These are phyloP conservation scores for Drosophila arawakana DNA, from an alignment of 1,140 invertebrate genomes.

Conservation along the genomic window DNA sequence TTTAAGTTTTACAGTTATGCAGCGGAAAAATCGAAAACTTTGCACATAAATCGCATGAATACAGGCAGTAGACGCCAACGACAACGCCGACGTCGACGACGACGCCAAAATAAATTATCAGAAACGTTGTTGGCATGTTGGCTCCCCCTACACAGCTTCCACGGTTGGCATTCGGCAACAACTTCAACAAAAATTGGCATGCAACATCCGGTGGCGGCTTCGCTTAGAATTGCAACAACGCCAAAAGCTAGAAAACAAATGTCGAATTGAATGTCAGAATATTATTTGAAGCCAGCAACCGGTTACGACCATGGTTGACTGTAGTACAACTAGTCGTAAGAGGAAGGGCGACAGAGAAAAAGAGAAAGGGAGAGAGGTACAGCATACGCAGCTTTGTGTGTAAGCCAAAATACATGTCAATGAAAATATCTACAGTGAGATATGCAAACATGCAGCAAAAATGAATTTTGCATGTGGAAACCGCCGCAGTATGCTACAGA, in stretches of 20 bases:
- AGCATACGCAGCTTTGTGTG: constrained; percentile 48
- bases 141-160: background rate
- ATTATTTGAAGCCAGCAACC: constrained; percentile 58
- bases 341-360: background rate
- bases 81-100: constrained; percentile 63
- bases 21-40: constrained; percentile 54
- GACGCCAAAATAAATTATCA: constrained; percentile 79
- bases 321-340: background rate
- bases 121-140: constrained; percentile 47
- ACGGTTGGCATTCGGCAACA: constrained; percentile 28
- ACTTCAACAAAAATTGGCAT: constrained; percentile 73
- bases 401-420: constrained; percentile 77
- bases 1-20: constrained; percentile 46
- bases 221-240: constrained; percentile 77
- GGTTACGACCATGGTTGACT: constrained; percentile 6
- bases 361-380: background rate
- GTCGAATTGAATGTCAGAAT: constrained; percentile 80
- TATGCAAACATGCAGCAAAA: constrained; percentile 76
- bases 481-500: background rate
- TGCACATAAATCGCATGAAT: constrained; percentile 78
- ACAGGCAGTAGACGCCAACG: constrained; percentile 59
- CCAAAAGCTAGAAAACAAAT: constrained; percentile 68
- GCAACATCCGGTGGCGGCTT: constrained; percentile 77
- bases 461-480: constrained; percentile 66
- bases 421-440: constrained; percentile 69